These are phyloP conservation scores for Napeogenes sylphis DNA, from an alignment of 2,888 invertebrate species.

Conservation along the genomic window DNA sequence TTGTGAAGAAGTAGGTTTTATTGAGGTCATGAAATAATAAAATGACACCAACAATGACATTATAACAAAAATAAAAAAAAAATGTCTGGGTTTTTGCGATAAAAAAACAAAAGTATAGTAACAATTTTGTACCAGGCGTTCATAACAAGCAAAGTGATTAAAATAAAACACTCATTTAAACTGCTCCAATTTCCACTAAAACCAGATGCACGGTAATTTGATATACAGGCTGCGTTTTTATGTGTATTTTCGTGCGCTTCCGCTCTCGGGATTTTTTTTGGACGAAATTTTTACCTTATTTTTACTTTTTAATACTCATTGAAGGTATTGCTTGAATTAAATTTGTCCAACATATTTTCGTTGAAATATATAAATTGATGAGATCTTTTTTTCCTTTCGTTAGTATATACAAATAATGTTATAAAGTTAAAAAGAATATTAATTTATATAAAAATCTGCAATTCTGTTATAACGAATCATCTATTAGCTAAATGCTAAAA, in stretches of 20 bases:
- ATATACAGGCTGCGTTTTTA: conserved; percentile 40
- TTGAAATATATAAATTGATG: background rate
- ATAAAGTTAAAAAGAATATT: too few relatives aligned
- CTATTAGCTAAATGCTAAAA: too few relatives aligned
- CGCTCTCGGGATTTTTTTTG: conserved; percentile 32
- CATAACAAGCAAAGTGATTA: conserved; percentile 29
- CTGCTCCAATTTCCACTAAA: conserved; percentile 36
- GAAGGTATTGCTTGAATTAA: conserved; percentile 15
- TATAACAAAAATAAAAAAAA: too few relatives aligned
- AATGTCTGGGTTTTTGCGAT: background rate
- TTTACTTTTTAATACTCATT: conserved; percentile 27
- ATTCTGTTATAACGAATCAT: too few relatives aligned
- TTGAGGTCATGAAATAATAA: too few relatives aligned
- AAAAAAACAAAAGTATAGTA: conserved; percentile 10
- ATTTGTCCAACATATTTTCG: too few relatives aligned
- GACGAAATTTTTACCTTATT: conserved; percentile 28
- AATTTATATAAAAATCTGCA: too few relatives aligned
- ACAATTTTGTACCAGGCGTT: conserved; percentile 31
- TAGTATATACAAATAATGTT: too few relatives aligned
- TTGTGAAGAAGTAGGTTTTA: too few relatives aligned
- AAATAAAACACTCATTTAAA: conserved; percentile 31
- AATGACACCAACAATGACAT: too few relatives aligned
- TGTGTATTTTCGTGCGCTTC: conserved; percentile 41
- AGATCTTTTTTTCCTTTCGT: conserved; percentile 2
- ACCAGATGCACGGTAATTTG: conserved; percentile 45